phyloP scores from a whole-genome alignment of 2,888 invertebrate genomes.

The Silvanus unidentatus region DNA sequence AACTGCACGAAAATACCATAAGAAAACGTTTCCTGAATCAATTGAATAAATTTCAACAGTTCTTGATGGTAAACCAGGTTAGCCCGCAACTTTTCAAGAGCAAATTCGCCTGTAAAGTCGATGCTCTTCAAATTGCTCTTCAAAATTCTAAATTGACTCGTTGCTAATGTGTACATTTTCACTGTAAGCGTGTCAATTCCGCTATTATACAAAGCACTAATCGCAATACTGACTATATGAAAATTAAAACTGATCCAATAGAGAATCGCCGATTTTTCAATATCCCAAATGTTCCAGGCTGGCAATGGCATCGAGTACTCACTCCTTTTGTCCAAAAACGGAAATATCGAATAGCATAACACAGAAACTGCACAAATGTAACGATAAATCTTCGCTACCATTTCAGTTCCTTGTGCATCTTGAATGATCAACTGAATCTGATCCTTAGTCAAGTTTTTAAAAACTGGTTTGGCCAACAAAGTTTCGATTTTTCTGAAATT shows the following conservation, averaged over 20 bases:
- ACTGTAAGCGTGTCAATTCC: slow-evolving; percentile 9
- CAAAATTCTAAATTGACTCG: slow-evolving; percentile 8
- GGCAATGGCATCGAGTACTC: slow-evolving; percentile 8
- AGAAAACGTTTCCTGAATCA: slow-evolving; percentile 10
- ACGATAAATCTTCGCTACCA: background rate
- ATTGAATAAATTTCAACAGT: slow-evolving; percentile 8
- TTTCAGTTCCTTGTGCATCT: background rate
- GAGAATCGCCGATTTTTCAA: background rate
- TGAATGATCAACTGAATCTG: background rate
- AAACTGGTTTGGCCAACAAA: slow-evolving; percentile 2
- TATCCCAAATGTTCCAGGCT: slow-evolving; percentile 12
- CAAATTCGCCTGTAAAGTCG: slow-evolving; percentile 2
- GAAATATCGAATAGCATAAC: slow-evolving; percentile 6
- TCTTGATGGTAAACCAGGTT: slow-evolving; percentile 8
- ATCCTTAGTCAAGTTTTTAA: slow-evolving; percentile 4
- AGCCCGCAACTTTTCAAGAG: background rate
- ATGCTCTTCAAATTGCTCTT: slow-evolving; percentile 10
- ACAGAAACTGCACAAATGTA: background rate
- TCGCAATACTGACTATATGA: slow-evolving; percentile 8
- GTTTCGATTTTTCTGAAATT: slow-evolving; percentile 12
- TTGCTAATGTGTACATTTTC: slow-evolving; percentile 6
- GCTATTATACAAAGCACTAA: slow-evolving; percentile 8
- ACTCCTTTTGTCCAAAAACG: slow-evolving; percentile 8
- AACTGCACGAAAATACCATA: slow-evolving; percentile 15
- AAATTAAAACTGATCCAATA: slow-evolving; percentile 4